A percentile compares a stretch with the other conserved stretches of the same genome.
Conservation (phyloP, 23 tunicate genomes). For the Trididemnum miniatum region DNA sequence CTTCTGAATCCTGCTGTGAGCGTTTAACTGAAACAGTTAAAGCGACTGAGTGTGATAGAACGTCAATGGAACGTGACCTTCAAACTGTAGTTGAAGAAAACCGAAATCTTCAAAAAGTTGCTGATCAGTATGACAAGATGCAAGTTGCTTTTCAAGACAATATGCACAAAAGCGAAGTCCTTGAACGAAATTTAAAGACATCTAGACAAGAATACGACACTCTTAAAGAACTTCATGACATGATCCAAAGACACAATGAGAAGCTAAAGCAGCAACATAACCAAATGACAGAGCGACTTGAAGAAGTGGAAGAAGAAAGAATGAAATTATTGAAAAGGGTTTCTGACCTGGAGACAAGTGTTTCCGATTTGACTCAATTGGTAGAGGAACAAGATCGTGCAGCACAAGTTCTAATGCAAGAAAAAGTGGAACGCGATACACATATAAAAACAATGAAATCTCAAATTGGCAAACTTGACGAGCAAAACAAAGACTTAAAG, state of each 20-base stretch:
- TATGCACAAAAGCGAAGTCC: constrained; percentile 59
- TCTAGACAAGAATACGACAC: constrained; percentile 66
- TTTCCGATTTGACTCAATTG: constrained; percentile 61
- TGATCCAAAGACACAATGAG: constrained; percentile 83
- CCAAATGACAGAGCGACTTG: constrained; percentile 43
- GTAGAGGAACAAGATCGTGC: constrained; percentile 64
- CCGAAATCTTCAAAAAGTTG: constrained; percentile 54
- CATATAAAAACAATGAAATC: constrained; percentile 21
- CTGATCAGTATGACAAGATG: constrained; percentile 71
- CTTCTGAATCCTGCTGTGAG: constrained; percentile 49
- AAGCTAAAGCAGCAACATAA: constrained; percentile 62
- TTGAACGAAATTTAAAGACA: constrained; percentile 56
- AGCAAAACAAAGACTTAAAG: constrained; percentile 50
- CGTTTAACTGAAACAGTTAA: constrained; percentile 27
- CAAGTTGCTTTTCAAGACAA: constrained; percentile 65
- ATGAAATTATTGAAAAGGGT: constrained; percentile 48
- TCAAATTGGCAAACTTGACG: constrained; percentile 43
- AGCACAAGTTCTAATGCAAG: constrained; percentile 38
- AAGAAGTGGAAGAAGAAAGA: constrained; percentile 67
- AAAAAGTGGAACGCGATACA: constrained; percentile 46
- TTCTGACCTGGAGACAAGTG: constrained; percentile 51
- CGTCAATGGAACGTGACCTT: constrained; percentile 50
- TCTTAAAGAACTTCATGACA: constrained; percentile 69
- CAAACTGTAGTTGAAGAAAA: constrained; percentile 66
- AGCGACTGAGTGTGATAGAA: constrained; percentile 29